phyloP scores from a whole-genome alignment of 2,113 vertebrate genomes.

The Ceyx melanurus region DNA sequence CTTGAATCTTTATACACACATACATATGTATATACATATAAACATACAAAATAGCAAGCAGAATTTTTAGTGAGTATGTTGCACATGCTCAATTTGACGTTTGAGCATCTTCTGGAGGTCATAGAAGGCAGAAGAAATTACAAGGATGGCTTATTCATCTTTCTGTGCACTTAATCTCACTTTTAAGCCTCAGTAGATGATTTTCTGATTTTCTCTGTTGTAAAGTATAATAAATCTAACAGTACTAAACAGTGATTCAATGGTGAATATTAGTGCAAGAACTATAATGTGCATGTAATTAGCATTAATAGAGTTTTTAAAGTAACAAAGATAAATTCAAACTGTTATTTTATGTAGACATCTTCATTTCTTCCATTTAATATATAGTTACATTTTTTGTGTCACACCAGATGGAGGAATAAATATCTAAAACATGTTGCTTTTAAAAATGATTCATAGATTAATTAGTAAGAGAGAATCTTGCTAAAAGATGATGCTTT shows the following conservation, averaged over 20 bases:
- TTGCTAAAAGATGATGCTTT: neutral
- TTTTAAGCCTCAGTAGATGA: neutral
- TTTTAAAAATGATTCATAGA: neutral
- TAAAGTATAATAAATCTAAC: neutral
- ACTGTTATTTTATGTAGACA: neutral
- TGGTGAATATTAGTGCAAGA: constrained; percentile 2
- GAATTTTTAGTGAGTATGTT: neutral
- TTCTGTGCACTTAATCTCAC: neutral
- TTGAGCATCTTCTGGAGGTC: neutral
- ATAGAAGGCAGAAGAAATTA: neutral
- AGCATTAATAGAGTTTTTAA: neutral
- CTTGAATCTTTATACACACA: neutral
- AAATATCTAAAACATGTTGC: neutral
- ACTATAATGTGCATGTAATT: neutral
- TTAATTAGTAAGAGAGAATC: neutral
- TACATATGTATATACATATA: neutral
- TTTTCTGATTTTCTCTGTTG: neutral
- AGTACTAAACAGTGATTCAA: neutral
- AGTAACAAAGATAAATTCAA: neutral
- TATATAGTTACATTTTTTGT: neutral
- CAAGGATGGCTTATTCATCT: neutral
- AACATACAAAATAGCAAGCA: neutral
- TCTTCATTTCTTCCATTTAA: neutral
- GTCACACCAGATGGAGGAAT: neutral
- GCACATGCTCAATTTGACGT: neutral